Percentiles rank a stretch among this genome's conserved stretches.
Evolutionary conservation across 2,797 vertebrate genomes (phyloP).

Genomic region (Champsocephalus gunnari): DNA sequence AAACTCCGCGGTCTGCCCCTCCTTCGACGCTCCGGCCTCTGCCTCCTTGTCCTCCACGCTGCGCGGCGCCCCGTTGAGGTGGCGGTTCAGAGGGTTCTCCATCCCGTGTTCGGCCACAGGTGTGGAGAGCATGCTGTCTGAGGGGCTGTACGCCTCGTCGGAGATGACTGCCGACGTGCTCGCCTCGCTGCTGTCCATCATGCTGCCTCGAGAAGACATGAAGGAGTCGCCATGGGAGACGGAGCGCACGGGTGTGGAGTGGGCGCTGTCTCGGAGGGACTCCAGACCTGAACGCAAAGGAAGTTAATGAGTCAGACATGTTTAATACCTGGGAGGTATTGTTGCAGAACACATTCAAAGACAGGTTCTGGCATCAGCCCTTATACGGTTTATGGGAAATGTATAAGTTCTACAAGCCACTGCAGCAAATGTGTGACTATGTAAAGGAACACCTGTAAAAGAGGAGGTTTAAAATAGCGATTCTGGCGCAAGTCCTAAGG

Average conservation of each 20-base stretch:
- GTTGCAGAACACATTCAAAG: background rate
- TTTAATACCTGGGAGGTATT: background rate
- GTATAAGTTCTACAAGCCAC: background rate
- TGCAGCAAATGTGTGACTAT: background rate
- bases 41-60: slow-evolving; percentile 90
- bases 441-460: background rate
- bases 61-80: slow-evolving; percentile 90
- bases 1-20: slow-evolving; percentile 55
- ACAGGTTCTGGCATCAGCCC: background rate
- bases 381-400: background rate
- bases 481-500: slow-evolving; percentile 8
- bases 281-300: slow-evolving; percentile 87
- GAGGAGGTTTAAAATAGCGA: slow-evolving; percentile 4
- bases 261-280: slow-evolving; percentile 94
- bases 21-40: slow-evolving; percentile 73
- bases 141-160: slow-evolving; percentile 93
- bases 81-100: slow-evolving; percentile 87
- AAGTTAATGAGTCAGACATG: background rate
- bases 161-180: slow-evolving; percentile 88
- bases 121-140: slow-evolving; percentile 93
- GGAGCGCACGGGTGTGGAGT: slow-evolving; percentile 93
- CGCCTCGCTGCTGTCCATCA: slow-evolving; percentile 86
- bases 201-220: slow-evolving; percentile 77
- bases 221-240: slow-evolving; percentile 90
- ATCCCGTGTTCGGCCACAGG: slow-evolving; percentile 91